Evolutionary conservation across 2,113 vertebrate genomes (phyloP).

Genomic region (Colossoma macropomum): DNA sequence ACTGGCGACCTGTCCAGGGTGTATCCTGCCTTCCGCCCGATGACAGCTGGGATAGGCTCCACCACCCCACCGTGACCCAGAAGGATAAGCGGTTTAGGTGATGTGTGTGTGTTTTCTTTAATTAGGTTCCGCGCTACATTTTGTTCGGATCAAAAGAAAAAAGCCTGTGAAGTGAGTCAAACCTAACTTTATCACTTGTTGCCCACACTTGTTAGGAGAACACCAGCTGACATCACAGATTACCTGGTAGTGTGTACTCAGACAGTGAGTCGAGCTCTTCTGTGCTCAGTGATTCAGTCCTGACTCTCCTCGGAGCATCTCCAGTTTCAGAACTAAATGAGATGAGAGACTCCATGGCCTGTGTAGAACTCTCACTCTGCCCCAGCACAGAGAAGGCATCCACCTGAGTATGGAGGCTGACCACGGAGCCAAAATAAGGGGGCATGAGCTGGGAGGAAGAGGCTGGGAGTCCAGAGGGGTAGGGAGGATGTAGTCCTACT

Average conservation of each 20-base stretch:
- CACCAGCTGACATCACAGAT: slow-evolving; percentile 17
- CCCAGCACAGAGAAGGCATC: slow-evolving; percentile 80
- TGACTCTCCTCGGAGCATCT: slow-evolving; percentile 63
- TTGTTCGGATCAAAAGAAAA: no score
- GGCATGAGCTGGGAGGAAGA: slow-evolving; percentile 81
- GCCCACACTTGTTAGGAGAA: no score
- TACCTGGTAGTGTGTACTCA: slow-evolving; percentile 80
- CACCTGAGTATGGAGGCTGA: slow-evolving; percentile 73
- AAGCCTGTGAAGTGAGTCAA: no score
- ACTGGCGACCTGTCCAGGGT: no score
- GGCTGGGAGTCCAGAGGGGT: slow-evolving; percentile 81
- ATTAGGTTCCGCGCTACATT: no score
- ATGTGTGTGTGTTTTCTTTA: no score
- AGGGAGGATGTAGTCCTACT: slow-evolving; percentile 81
- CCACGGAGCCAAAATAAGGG: slow-evolving; percentile 77
- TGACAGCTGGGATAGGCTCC: no score
- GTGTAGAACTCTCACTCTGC: slow-evolving; percentile 77
- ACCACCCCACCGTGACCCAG: no score
- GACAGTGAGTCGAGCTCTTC: slow-evolving; percentile 76
- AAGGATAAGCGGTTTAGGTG: no score
- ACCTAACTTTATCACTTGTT: background rate
- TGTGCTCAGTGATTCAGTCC: slow-evolving; percentile 56
- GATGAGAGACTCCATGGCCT: slow-evolving; percentile 86
- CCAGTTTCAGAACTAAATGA: slow-evolving; percentile 75
- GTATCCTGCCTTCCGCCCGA: no score